Conservation (phyloP, 2,113 vertebrate genomes). For the Coracopsis vasa region DNA sequence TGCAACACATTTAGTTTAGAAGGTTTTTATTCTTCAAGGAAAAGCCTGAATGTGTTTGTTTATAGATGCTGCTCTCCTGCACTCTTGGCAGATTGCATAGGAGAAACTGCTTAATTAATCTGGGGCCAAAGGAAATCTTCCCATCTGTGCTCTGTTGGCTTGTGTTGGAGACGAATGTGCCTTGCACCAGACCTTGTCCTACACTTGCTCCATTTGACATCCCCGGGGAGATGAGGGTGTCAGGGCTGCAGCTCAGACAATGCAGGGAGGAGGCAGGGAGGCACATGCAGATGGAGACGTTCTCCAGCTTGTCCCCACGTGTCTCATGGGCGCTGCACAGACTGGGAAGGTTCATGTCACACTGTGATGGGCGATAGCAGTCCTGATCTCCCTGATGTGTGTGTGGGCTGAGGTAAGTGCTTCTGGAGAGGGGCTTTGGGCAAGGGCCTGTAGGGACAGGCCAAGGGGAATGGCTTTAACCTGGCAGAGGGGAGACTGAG, state of each 20-base stretch:
- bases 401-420: neutral
- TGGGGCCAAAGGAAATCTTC: neutral
- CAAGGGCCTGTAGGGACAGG: neutral
- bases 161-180: neutral
- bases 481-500: neutral
- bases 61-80: neutral
- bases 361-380: neutral
- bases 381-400: accelerated
- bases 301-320: neutral
- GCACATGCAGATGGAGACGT: accelerated
- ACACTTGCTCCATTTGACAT: neutral
- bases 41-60: neutral
- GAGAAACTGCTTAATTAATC: neutral
- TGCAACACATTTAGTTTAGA: neutral
- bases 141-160: neutral
- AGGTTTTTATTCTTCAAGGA: neutral
- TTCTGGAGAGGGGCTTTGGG: neutral
- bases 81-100: neutral
- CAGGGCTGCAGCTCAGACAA: neutral
- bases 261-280: neutral
- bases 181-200: neutral
- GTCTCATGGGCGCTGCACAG: neutral
- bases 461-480: neutral
- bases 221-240: neutral
- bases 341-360: accelerated